Evolutionary conservation across 2,113 vertebrate genomes (phyloP), one percentile per base, ranked within the genome.

Genomic region (Atherinomorus stipes): DNA sequence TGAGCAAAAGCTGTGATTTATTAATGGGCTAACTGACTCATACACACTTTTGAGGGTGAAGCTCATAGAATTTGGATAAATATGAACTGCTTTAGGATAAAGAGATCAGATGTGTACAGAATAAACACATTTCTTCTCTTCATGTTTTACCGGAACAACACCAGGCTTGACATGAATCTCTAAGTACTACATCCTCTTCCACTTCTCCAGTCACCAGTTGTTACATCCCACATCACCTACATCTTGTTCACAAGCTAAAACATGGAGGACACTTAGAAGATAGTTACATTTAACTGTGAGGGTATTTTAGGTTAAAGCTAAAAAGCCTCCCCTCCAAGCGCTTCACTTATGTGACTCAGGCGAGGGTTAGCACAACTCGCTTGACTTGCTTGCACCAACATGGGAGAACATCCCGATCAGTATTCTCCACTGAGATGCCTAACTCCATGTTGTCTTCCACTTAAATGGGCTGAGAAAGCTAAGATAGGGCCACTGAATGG

Each of bases 351-450:
- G 25, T 16, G 7, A 25, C 3, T 7, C 11, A 6, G 11, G 60
- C n/a, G 25, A 45, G 51, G 7, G 53, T 45, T 50, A 64, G 65
- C 56, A 15, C 49, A 12, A 23, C 68, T 47, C 1, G 16, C n/a
- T 28, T 69, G 63, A 58, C 22, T 74, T 61, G 64, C 58, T 75
- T 47, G n/a, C 59, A 47, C 58, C 21, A 25, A 61, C 72, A 45
- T 23, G 23, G 64, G 62, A 61, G 59, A 50, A 58, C 44, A 47
- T 19, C 54, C 57, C 76, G 70, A 85, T 76, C 71, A 49, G 49
- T 69, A 63, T 74, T 80, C 71, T 79, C 64, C 45, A 21, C 38
- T 70, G 44, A 85, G 49, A 40, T 40, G 45, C 22, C 8, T 13
- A 9, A 51, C 25, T 28, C 8, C 62, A 52, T 22, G 54, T 45